Conservation (phyloP, 1,140 invertebrate species). For the Neotoxoptera formosana region DNA sequence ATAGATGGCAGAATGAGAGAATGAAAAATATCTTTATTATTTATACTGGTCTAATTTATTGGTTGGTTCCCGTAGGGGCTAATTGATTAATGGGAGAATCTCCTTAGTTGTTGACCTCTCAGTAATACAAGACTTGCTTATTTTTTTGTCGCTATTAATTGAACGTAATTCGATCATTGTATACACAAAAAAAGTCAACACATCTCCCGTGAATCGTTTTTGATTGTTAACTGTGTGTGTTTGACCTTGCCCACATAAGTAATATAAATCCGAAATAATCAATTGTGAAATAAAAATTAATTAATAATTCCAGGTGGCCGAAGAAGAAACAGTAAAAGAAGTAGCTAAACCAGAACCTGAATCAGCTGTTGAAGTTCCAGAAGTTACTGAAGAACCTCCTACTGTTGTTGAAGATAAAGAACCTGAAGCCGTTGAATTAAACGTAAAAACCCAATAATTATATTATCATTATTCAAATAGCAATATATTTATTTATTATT, state of each 20-base stretch:
- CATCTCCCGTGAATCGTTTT: neutral
- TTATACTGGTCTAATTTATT: conserved; percentile 17
- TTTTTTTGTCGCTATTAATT: conserved; percentile 45
- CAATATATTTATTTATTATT: neutral
- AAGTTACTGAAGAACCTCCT: neutral
- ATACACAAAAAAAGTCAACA: neutral
- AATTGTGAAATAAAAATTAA: conserved; percentile 1
- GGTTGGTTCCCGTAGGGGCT: conserved; percentile 47
- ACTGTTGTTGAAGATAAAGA: conserved; percentile 4
- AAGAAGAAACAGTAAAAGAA: conserved; percentile 48
- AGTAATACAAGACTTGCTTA: neutral
- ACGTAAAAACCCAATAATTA: conserved; percentile 1
- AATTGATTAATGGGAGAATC: conserved; percentile 44
- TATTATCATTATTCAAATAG: neutral
- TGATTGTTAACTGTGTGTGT: neutral
- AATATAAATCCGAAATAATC: neutral
- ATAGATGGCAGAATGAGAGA: conserved; percentile 12
- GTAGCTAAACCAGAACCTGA: conserved; percentile 4
- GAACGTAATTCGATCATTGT: conserved; percentile 55
- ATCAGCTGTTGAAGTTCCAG: conserved; percentile 33
- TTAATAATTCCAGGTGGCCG: conserved; percentile 40
- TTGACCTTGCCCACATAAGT: conserved; percentile 18
- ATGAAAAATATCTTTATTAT: conserved; percentile 39
- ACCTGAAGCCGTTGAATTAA: neutral
- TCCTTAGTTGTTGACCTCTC: conserved; percentile 42